Conservation (phyloP, 2,888 invertebrate species). For the Drosophila cracens region DNA sequence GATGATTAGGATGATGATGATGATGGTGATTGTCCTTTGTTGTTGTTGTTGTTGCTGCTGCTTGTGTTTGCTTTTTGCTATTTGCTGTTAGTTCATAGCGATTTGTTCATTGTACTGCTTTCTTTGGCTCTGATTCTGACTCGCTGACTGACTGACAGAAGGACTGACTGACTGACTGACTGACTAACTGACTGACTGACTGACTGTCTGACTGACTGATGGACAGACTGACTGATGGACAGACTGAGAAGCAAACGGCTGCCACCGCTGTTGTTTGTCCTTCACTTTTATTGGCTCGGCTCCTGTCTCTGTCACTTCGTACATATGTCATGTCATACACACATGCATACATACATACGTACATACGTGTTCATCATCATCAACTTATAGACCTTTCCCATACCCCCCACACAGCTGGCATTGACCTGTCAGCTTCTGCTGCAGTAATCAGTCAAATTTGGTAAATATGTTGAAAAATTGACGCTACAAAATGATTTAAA, state of each 20-base stretch:
- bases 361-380: slow-evolving; percentile 6
- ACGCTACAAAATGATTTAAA: slow-evolving; percentile 7
- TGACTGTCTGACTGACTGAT: not conserved
- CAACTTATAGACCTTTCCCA: not conserved
- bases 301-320: slow-evolving; percentile 36
- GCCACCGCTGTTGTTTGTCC: slow-evolving; percentile 19
- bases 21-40: slow-evolving; percentile 25
- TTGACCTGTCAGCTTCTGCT: slow-evolving; percentile 7
- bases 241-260: slow-evolving; percentile 25
- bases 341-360: not conserved
- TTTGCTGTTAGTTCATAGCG: slow-evolving; percentile 44
- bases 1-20: slow-evolving; percentile 14
- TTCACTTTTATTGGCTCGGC: slow-evolving; percentile 13
- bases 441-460: slow-evolving; percentile 19
- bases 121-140: slow-evolving; percentile 23
- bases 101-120: slow-evolving; percentile 48
- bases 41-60: slow-evolving; percentile 34
- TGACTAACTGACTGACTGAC: slow-evolving; percentile 23
- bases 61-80: slow-evolving; percentile 18
- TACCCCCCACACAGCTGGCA: not conserved
- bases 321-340: not conserved
- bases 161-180: slow-evolving; percentile 35
- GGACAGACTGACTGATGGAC: not conserved
- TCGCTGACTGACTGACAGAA: slow-evolving; percentile 24
- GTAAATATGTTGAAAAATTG: slow-evolving; percentile 22